Evolutionary conservation across 2,888 invertebrate genomes (phyloP).

Genomic region (Barypeithes pellucidus): DNA sequence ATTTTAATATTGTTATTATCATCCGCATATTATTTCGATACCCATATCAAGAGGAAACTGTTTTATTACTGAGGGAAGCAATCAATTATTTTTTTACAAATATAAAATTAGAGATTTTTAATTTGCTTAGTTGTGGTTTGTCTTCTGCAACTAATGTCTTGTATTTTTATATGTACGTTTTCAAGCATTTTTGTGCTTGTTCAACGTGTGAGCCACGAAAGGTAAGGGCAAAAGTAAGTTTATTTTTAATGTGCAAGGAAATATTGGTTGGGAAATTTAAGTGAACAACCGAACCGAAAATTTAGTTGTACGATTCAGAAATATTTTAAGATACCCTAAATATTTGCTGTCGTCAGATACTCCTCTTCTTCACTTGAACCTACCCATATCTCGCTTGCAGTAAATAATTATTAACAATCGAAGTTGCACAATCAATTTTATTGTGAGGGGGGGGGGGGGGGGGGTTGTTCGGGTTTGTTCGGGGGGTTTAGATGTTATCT

Average conservation of each 20-base stretch:
- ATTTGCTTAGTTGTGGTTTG: slow-evolving; percentile 17
- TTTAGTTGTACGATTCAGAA: too few species aligned
- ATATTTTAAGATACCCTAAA: too few species aligned
- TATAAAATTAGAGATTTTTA: background rate
- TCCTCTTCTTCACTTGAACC: too few species aligned
- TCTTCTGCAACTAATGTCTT: background rate
- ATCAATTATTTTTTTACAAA: slow-evolving; percentile 3
- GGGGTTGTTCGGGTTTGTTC: too few species aligned
- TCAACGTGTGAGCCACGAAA: background rate
- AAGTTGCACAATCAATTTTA: too few species aligned
- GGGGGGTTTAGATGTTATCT: too few species aligned
- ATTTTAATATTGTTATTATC: slow-evolving; percentile 10
- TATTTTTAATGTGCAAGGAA: background rate
- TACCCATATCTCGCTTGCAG: too few species aligned
- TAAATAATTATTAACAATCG: too few species aligned
- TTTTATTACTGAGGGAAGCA: slow-evolving; percentile 12
- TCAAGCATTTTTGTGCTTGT: slow-evolving; percentile 17
- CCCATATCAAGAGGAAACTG: slow-evolving; percentile 8
- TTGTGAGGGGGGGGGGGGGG: too few species aligned
- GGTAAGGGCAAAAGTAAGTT: too few species aligned
- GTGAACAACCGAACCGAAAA: too few species aligned
- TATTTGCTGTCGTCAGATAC: too few species aligned
- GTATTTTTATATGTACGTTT: background rate
- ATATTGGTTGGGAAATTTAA: background rate
- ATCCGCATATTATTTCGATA: background rate